Base-by-base conservation (phyloP, 1,140 invertebrate species). In the Pseudachorutes palmiensis region DNA sequence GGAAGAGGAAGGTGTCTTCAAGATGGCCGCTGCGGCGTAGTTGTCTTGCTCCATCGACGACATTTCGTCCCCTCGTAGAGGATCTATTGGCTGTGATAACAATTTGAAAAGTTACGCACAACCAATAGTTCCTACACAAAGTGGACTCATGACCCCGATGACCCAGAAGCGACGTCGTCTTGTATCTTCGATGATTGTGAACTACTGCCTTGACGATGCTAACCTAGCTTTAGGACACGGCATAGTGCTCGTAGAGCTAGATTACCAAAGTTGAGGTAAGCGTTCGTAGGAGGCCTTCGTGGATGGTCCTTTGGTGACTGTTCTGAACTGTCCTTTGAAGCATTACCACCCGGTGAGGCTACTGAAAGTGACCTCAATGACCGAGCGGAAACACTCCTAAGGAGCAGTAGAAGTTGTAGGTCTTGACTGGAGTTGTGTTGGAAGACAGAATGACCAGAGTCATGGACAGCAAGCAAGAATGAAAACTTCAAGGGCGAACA, bases 191-290 rank as follows among this genome's bases (percentile, higher is more conserved):
- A 9, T 5, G 12, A 55, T 55, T 55, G 3, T 55, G 51, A 24
- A 55, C 12, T 5, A 55, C 12, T 22, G 24, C 3, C 12, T 5
- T 55, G 3, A 26, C 51, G 9, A 14, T 55, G 51, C 51, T 55
- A 55, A 55, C 51, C 51, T 55, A 55, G 51, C 51, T 55, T 55
- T 55, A 55, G 9, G 51, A 55, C 9, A 16, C 51, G 5, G 5
- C 5, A 26, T 16, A 26, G 9, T 5, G 51, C 12, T 55, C 51
- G 24, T 55, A 55, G 12, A 55, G 51, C 51, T 55, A 55, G 24
- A 55, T 55, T 5, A 55, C 51, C 51, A 55, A 55, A 55, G 51
- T 55, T 22, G 51, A 14, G 51, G 51, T 55, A 19, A n/a, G n/a
- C 36, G 19, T 41, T 19, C 36, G 36, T 19, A 5, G 36, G 36